These are phyloP conservation scores for Passer montanus DNA, from an alignment of 2,113 vertebrate species.

Conservation along the genomic window DNA sequence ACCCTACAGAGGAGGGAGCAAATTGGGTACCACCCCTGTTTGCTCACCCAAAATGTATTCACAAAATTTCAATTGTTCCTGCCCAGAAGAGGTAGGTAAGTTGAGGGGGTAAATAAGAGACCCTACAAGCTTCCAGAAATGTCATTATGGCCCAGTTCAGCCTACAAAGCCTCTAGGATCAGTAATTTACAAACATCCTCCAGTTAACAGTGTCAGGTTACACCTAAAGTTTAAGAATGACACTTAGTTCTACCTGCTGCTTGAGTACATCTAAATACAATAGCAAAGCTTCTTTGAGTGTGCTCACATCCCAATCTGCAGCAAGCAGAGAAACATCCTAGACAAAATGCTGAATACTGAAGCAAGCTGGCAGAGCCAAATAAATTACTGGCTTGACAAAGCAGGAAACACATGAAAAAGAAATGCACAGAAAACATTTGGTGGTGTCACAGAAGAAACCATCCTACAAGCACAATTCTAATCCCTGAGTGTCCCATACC, in stretches of 20 bases:
- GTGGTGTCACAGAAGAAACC: background rate
- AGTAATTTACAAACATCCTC: background rate
- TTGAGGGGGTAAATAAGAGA: background rate
- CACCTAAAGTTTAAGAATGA: background rate
- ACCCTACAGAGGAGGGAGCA: background rate
- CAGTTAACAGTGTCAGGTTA: background rate
- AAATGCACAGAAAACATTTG: background rate
- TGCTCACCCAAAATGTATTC: background rate
- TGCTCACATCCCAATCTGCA: background rate
- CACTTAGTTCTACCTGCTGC: background rate
- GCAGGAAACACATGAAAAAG: background rate
- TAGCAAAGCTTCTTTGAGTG: background rate
- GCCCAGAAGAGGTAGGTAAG: background rate
- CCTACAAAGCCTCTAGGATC: background rate
- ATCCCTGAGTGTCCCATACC: conserved; percentile 62
- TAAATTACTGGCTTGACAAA: background rate
- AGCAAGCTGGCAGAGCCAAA: background rate
- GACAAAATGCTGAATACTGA: background rate
- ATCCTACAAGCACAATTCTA: background rate
- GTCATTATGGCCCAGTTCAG: background rate
- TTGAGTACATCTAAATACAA: background rate
- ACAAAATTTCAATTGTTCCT: background rate
- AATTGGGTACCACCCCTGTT: background rate
- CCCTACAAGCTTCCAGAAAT: background rate
- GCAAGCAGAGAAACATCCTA: background rate